Evolutionary conservation across 2,113 vertebrate genomes (phyloP).

Genomic region (Mirza zaza): DNA sequence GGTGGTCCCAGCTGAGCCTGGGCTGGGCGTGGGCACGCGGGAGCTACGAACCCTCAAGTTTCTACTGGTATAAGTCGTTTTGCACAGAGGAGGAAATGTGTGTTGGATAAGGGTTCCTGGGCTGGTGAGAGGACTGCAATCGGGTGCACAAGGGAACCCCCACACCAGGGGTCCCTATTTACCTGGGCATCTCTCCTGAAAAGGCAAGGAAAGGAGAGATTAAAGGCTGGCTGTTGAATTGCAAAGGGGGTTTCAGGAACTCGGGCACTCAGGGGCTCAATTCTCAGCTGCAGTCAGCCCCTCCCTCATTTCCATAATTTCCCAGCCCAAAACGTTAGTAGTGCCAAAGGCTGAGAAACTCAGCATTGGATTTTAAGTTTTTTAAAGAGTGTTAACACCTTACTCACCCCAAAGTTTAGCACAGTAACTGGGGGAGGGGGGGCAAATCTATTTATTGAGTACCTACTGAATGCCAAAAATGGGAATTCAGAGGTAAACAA

Average conservation of each 20-base stretch:
- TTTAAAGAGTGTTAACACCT: background rate
- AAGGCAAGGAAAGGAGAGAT: background rate
- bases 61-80: background rate
- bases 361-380: background rate
- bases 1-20: background rate
- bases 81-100: rapidly evolving
- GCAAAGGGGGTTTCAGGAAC: background rate
- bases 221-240: background rate
- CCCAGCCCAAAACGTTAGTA: background rate
- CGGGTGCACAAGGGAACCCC: background rate
- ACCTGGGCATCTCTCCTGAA: background rate
- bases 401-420: background rate
- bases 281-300: background rate
- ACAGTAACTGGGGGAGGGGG: background rate
- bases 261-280: background rate
- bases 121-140: rapidly evolving
- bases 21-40: rapidly evolving
- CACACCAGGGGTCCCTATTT: too few species aligned
- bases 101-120: background rate
- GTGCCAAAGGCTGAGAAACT: background rate
- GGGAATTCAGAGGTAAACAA: background rate
- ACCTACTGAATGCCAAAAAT: background rate
- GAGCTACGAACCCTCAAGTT: background rate
- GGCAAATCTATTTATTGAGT: background rate
- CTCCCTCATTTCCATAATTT: background rate